Evolutionary conservation across 2,797 vertebrate species (phyloP), one percentile per base, ranked within the genome.

Genomic region (Cyprinella venusta): DNA sequence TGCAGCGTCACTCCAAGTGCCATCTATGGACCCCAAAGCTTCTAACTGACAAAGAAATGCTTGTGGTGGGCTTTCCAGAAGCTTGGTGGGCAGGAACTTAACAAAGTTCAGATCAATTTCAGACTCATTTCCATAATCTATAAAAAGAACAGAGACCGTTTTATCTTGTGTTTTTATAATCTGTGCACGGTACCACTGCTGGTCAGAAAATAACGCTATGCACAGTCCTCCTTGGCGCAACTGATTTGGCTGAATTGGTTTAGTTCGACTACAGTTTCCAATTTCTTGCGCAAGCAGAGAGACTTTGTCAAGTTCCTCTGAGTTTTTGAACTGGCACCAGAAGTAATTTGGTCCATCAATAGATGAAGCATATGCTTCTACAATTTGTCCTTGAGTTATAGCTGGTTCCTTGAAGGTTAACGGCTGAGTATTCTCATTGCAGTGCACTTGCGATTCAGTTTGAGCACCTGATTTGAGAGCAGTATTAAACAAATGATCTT

Each of bases 21-120:
- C 95, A 16, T 91, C 88, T 0, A 93, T 90, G 8, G 90, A 4
- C 13, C 82, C 88, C 86, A 97, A 97, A 69, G 94, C 96, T 15
- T 90, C 92, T 38, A 98, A 88, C 64, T 92, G 92, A 88, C 97
- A 98, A 5, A 95, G 86, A 89, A 98, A 96, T 2, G 96, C 95
- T 88, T 95, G 96, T 72, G 95, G 95, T 42, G 94, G 90, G 6
- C 88, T 36, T 3, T 88, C 65, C 63, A 96, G 24, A 18, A 96
- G 89, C 2, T 91, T 88, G 40, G 68, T 0, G 0, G 95, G 92
- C 33, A 96, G 90, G 19, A 78, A 85, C 76, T 82, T 92, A 52
- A 96, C 48, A 36, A 89, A 76, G 56, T 92, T 90, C 48, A 89
- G 24, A 38, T 86, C 83, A 63, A 92, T 75, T 3, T 89, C 81